phyloP scores from a whole-genome alignment of 2,888 invertebrate genomes.

The Calameuta idolon region DNA sequence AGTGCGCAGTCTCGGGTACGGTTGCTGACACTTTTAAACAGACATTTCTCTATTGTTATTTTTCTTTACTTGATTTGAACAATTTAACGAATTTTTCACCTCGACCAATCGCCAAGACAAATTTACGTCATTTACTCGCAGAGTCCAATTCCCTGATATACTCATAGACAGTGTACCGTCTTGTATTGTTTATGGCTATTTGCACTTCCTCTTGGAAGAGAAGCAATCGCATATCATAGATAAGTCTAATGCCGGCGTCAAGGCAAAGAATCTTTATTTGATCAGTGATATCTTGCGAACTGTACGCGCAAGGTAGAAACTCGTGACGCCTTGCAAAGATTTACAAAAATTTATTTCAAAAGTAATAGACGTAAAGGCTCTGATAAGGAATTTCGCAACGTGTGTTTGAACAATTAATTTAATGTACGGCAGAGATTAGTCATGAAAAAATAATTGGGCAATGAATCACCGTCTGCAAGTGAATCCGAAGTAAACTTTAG shows the following conservation, averaged over 20 bases:
- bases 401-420: neutral
- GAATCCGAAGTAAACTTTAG: neutral
- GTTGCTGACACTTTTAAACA: neutral
- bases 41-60: neutral
- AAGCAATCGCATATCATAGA: neutral
- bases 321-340: neutral
- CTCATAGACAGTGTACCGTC: neutral
- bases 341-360: neutral
- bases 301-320: neutral
- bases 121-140: neutral
- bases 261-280: neutral
- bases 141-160: neutral
- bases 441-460: neutral
- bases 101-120: neutral
- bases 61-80: no score
- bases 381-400: neutral
- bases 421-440: neutral
- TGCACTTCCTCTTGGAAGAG: neutral
- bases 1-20: neutral
- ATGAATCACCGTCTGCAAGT: neutral
- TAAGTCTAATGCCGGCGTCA: neutral
- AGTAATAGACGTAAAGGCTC: neutral
- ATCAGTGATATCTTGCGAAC: neutral
- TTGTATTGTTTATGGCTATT: neutral
- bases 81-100: neutral